Base-by-base conservation (phyloP, 2,797 vertebrate species). In the Epinephelus coioides region DNA sequence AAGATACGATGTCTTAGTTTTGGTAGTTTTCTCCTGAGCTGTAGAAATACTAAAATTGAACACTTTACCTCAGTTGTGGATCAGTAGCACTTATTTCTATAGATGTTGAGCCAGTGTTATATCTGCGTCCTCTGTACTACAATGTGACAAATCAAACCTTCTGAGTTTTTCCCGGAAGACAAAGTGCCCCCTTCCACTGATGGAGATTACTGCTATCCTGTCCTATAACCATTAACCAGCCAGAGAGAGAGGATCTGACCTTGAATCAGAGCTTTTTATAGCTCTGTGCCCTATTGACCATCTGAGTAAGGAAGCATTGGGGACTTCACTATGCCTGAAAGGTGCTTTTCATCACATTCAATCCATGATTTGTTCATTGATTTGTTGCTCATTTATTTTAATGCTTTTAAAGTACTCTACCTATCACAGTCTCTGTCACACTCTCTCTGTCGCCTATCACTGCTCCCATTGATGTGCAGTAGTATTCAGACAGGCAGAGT, bases 181-280 rank as follows among this genome's bases (percentile, higher is more conserved):
- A 70, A 56, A 74, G 43, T 63, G 54, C 17, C 43, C 49, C 57
- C 57, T 67, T 56, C 23, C 53, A 15, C 77, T 75, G 81, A 79
- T 69, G 75, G 63, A 86, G 69, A 81, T 79, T 68, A 79, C 57
- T 57, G 73, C 71, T 23, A 2, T 70, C 68, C 30, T 69, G 55
- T 65, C 53, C 80, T 67, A 68, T 65, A 55, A 75, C 82, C 78
- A 80, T 87, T 87, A 88, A 75, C 71, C 71, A 82, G 73, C 21
- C 40, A 68, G 59, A 66, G 73, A 66, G 73, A 56, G 78, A 59
- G 19, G 69, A 64, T 73, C 44, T 78, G 76, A 87, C 90, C 82
- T 89, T 89, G 81, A 86, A 70, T 66, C 44, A 23, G 62, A 50
- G 81, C 81, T 88, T 83, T 85, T 84, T 84, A 81, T 85, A 78